These are phyloP conservation scores for Archivesica marissinica DNA, from an alignment of 1,140 invertebrate species.

Conservation along the genomic window DNA sequence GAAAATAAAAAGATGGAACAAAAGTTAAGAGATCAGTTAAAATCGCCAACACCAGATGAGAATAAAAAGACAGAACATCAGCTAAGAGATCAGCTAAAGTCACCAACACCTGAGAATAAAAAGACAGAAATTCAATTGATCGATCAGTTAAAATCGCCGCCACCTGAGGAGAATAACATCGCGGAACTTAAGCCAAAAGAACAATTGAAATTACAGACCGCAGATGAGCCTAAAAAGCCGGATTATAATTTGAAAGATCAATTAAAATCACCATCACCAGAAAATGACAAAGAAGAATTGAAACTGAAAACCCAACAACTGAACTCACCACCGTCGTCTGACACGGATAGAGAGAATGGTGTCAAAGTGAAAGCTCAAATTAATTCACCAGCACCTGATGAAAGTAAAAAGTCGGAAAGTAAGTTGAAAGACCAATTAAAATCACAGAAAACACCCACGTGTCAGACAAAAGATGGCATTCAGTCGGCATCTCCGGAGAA, in stretches of 20 bases:
- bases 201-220: neutral
- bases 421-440: constrained; percentile 6
- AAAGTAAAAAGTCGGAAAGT: neutral
- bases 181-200: neutral
- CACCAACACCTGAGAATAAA: neutral
- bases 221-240: neutral
- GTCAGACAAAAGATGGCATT: neutral
- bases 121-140: neutral
- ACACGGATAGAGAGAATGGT: constrained; percentile 6
- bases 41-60: neutral
- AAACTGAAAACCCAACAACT: constrained; percentile 19
- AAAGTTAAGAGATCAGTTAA: constrained; percentile 9
- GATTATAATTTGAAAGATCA: neutral
- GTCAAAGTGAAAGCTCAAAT: neutral
- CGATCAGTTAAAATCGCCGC: constrained; percentile 1
- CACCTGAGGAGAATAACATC: neutral
- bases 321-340: constrained; percentile 22
- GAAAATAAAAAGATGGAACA: neutral
- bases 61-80: constrained; percentile 6
- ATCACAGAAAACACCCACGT: neutral
- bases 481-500: neutral
- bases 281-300: constrained; percentile 23
- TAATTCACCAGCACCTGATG: neutral
- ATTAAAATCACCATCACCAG: neutral
- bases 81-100: neutral